Conservation (phyloP, 2,113 vertebrate species). For the Felis catus region DNA sequence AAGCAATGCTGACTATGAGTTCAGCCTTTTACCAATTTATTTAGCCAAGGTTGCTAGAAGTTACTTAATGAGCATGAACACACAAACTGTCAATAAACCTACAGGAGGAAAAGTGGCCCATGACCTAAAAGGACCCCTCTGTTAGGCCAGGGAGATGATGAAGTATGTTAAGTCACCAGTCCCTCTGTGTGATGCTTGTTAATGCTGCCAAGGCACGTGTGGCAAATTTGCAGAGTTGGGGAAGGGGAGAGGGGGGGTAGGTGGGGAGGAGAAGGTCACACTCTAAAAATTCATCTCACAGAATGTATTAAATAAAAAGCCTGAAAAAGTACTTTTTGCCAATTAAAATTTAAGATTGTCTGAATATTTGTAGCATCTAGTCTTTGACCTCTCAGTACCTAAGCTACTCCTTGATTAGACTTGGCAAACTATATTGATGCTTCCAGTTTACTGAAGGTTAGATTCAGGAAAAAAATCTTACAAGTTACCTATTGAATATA, state of each 20-base stretch:
- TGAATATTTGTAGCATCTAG: neutral
- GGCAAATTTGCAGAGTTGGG: neutral
- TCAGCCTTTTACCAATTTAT: slow-evolving; percentile 75
- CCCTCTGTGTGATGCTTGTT: slow-evolving; percentile 24
- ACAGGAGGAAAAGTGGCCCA: slow-evolving; percentile 57
- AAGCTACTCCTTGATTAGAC: neutral
- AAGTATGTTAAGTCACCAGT: slow-evolving; percentile 57
- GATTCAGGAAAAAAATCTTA: neutral
- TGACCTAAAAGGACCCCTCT: slow-evolving; percentile 76
- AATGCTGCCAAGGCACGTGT: slow-evolving; percentile 52
- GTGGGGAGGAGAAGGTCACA: neutral
- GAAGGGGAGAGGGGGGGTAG: neutral
- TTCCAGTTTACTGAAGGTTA: neutral
- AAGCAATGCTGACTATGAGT: slow-evolving; percentile 82
- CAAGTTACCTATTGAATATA: neutral
- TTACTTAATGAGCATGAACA: slow-evolving; percentile 79
- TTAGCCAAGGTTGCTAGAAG: slow-evolving; percentile 76
- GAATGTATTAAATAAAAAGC: neutral
- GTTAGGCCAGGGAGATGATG: slow-evolving; percentile 70
- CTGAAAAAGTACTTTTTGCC: neutral
- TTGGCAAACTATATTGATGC: neutral
- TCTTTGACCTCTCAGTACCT: neutral
- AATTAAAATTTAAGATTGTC: neutral
- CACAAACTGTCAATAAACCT: slow-evolving; percentile 77
- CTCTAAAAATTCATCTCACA: neutral